Conservation (phyloP, 2,888 invertebrate species). For the Lasioglossum malachurum region DNA sequence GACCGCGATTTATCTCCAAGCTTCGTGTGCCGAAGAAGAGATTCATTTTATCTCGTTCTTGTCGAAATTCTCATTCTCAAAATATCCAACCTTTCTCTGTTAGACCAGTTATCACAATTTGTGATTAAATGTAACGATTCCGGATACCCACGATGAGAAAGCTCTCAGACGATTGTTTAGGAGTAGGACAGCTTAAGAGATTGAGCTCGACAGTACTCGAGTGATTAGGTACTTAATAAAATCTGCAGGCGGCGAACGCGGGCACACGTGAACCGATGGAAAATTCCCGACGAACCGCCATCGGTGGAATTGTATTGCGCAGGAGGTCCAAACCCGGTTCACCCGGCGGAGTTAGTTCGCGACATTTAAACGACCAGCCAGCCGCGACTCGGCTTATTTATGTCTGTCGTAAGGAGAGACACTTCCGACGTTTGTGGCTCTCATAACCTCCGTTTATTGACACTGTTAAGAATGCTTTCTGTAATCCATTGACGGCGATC, state of each 20-base stretch:
- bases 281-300: constrained; percentile 22
- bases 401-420: constrained; percentile 72
- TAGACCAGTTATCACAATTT: not conserved
- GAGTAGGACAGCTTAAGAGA: not conserved
- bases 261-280: constrained; percentile 14
- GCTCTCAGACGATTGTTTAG: not conserved
- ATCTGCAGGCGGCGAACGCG: constrained; percentile 33
- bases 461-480: constrained; percentile 71
- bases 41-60: too few relatives aligned
- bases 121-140: not conserved
- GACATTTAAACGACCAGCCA: constrained; percentile 71
- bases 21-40: too few relatives aligned
- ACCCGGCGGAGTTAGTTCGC: constrained; percentile 44
- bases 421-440: constrained; percentile 74
- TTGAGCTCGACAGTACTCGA: constrained; percentile 4
- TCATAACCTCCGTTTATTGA: constrained; percentile 74
- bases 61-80: not conserved
- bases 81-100: too few relatives aligned
- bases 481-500: constrained; percentile 60
- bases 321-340: constrained; percentile 30
- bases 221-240: constrained; percentile 46
- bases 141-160: not conserved
- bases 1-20: too few relatives aligned
- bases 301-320: constrained; percentile 33
- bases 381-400: constrained; percentile 68